Evolutionary conservation across 37 sponge, comb jelly and placozoan species (phyloP), one percentile per base, ranked within the genome.

Genomic region (Dysidea cf. avara): DNA sequence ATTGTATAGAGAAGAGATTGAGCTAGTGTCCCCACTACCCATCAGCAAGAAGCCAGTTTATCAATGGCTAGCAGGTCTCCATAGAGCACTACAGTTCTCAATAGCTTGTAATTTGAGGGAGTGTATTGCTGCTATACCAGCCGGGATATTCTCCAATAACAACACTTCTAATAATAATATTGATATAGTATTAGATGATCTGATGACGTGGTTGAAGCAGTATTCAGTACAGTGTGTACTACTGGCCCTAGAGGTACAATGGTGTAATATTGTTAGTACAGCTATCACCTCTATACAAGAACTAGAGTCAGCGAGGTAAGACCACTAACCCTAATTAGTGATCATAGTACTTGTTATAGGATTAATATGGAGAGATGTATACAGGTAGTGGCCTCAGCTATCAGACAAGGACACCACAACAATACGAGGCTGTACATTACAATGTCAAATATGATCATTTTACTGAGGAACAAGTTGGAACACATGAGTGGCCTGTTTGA

Each of bases 41-140:
- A 61, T 85, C 39, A 72, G 66, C 1, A 81, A 35, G 59, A 69
- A 40, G 37, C 50, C 66, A 29, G 55, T 64, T 11, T n/a, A 25
- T 4, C 54, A 83, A 60, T 89, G 90, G 90, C 52, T 89, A 66
- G 39, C 37, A 9, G 81, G 62, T 31, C 53, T 89, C 54, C 87
- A 89, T 35, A 26, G 50, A 21, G 90, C 90, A 31, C 39, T 89
- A 2, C 61, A 68, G 14, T 61, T 69, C 51, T 84, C 90, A 51
- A 67, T 89, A 7, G 68, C 77, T 2, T 74, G 79, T 21, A 31
- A 39, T 33, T 66, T 89, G 20, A 76, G 75, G 3, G 69, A 80
- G 33, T 70, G 71, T 53, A 37, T 51, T 24, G 59, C 63, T 7
- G 69, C 56, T 60, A 34, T 80, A 0, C 90, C 90, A 20, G 60